Conservation (phyloP, 2,888 invertebrate species). For the Folsomia candida region DNA sequence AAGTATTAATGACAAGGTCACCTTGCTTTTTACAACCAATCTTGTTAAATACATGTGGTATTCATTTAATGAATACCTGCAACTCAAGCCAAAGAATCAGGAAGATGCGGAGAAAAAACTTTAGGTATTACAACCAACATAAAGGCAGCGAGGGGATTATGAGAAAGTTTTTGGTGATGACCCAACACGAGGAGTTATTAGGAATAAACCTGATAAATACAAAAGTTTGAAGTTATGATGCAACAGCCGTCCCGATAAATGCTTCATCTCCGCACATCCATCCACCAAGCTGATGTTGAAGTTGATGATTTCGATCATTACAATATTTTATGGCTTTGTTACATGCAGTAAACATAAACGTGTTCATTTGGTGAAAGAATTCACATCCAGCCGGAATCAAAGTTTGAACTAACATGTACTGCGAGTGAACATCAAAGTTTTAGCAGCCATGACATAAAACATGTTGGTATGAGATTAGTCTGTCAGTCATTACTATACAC, state of each 20-base stretch:
- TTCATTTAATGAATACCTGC: too few species aligned
- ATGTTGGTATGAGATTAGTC: constrained; percentile 37
- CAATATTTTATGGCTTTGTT: constrained; percentile 1
- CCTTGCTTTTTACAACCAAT: too few species aligned
- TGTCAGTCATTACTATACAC: constrained; percentile 31
- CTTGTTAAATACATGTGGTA: too few species aligned
- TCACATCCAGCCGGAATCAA: background rate
- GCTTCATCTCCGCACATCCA: background rate
- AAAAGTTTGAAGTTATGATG: background rate
- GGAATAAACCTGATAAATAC: background rate
- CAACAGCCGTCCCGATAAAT: background rate
- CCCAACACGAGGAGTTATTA: background rate
- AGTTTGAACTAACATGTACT: background rate
- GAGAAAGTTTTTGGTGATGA: background rate
- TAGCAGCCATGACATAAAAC: constrained; percentile 5
- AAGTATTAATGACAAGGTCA: background rate
- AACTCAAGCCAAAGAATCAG: background rate
- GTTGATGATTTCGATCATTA: background rate
- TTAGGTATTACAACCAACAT: background rate
- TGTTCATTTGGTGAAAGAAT: background rate
- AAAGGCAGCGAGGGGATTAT: background rate
- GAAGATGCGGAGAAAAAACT: too few species aligned
- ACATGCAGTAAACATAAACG: background rate
- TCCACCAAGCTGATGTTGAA: background rate
- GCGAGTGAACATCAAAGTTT: constrained; percentile 2